Evolutionary conservation across 2,797 vertebrate genomes (phyloP), one percentile per base, ranked within the genome.

Genomic region (Pseudomugil gertrudae): DNA sequence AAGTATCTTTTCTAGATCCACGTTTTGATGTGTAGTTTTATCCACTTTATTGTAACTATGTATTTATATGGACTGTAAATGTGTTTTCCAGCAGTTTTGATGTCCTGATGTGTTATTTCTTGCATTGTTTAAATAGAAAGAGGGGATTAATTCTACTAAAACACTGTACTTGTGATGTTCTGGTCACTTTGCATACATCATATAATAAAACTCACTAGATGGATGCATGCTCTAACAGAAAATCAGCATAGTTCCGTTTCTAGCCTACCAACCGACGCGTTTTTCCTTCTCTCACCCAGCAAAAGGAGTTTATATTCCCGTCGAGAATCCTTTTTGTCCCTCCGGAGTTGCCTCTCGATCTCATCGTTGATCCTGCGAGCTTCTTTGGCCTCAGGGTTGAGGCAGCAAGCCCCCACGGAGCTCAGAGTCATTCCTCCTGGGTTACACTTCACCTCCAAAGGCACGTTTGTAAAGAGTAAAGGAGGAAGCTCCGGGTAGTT

Each of bases 341-440:
- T 90, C 63, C 96, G 95, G 68, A 98, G 95, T 93, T 96, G 95
- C 85, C 95, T 91, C 85, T 98, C 96, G 51, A 98, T 98, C 93
- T 98, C 96, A 67, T 95, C 94, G 94, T 96, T 98, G 95, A 99
- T 98, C 90, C 97, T 89, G 60, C 95, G 93, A 76, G 96, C 95
- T 90, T 99, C 96, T 85, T 97, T 98, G 87, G 95, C 96, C 94
- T 98, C 96, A 69, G 97, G 96, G 82, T 94, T 96, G 90, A 98
- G 95, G 95, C 97, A 98, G 90, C 97, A 98, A 92, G 95, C 95
- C 94, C 96, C 96, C 83, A 95, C 95, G 88, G 95, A 95, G 94
- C 95, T 96, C 92, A 96, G 87, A 74, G 84, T 91, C 93, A 94
- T 94, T 29, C 1, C 85, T 85, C 84, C 57, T 15, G 69, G 61